Evolutionary conservation across 2,888 invertebrate genomes (phyloP), one percentile per base, ranked within the genome.

Genomic region (Protophormia terraenovae): DNA sequence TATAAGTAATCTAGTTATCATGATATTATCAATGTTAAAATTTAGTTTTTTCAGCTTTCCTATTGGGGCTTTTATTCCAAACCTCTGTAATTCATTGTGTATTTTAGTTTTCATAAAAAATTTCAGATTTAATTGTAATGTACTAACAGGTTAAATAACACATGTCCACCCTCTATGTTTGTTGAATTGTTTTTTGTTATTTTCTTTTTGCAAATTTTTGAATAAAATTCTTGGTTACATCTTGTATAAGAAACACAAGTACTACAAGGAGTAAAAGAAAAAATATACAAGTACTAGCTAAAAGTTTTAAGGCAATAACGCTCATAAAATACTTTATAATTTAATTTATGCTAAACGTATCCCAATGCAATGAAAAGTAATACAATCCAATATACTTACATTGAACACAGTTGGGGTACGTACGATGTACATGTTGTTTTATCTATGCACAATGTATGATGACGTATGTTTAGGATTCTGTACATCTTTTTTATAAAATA

Each of bases 251-350:
- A 32, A 55, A 16, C 19, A 47, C 14, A 62, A 71, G 16, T 58
- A 62, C 35, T 19, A 32, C 66, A 38, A 72, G n/a, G n/a, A n/a
- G n/a, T 22, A 55, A 58, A 16, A 45, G 22, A 8, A 29, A 67
- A 53, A 19, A 47, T 35, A 16, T 19, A 47, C 67, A 66, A 78
- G 38, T 16, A 62, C 62, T 22, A 55, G 29, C 38, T 41, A 16
- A 55, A 67, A 47, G 64, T 50, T 50, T 60, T 71, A 27, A 71
- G 78, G 69, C 78, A 82, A 85, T 77, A 83, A 82, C 71, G 88
- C 88, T 89, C 81, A 86, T 90, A 90, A 90, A 89, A 88, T 88
- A 89, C 89, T 91, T 91, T 91, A 91, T 91, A 91, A 91, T 91
- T 91, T 91, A 91, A 91, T 91, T 91, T 91, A 91, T 91, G 91